Conservation (phyloP, 2,888 invertebrate genomes). For the Myopa tessellatipennis region DNA sequence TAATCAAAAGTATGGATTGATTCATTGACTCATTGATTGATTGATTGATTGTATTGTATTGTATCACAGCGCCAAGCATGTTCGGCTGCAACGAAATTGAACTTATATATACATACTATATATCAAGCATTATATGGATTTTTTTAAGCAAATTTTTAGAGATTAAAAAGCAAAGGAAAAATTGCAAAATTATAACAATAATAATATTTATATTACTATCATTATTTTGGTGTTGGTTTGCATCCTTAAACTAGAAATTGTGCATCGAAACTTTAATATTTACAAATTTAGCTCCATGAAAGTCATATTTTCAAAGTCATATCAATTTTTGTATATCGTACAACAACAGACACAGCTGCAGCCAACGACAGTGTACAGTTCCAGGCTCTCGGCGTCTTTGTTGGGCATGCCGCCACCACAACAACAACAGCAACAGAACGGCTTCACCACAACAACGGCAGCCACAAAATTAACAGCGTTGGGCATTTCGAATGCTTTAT, state of each 20-base stretch:
- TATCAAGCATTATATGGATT: background rate
- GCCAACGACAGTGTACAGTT: conserved; percentile 50
- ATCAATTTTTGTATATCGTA: conserved; percentile 46
- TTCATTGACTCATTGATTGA: conserved; percentile 4
- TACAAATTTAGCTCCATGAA: background rate
- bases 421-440: conserved; percentile 44
- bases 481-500: conserved; percentile 53
- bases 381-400: conserved; percentile 49
- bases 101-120: background rate
- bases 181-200: conserved; percentile 9
- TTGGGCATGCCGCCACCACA: conserved; percentile 54
- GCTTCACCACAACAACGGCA: conserved; percentile 39
- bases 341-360: conserved; percentile 59
- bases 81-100: conserved; percentile 1
- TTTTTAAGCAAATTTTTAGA: background rate
- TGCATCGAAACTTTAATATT: conserved; percentile 27
- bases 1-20: conserved; percentile 1
- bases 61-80: conserved; percentile 22
- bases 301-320: conserved; percentile 56
- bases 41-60: conserved; percentile 4
- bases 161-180: background rate
- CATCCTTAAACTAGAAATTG: conserved; percentile 26
- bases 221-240: conserved; percentile 37
- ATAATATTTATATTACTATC: conserved; percentile 7
- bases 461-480: conserved; percentile 51